Percentiles rank a stretch among this genome's conserved stretches.
Evolutionary conservation across 1,140 invertebrate species (phyloP).

Genomic region (Scaptomyza hsui): DNA sequence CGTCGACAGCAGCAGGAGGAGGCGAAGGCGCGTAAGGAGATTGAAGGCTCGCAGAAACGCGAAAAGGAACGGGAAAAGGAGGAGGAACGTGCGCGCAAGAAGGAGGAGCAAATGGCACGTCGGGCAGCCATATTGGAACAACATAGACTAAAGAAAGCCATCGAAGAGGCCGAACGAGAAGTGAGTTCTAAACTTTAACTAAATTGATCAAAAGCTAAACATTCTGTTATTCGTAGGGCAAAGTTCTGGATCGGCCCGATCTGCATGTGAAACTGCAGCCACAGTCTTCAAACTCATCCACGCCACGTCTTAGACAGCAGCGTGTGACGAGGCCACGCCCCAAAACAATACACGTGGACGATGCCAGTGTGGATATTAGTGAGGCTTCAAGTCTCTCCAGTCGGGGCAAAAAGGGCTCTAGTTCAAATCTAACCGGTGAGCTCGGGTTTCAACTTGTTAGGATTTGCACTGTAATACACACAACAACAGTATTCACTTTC

Average conservation of each 20-base stretch:
- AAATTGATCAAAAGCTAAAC: neutral
- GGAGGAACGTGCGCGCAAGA: constrained; percentile 93
- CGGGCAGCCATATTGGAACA: constrained; percentile 95
- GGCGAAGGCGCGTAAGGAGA: constrained; percentile 92
- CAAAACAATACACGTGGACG: constrained; percentile 94
- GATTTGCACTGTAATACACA: neutral
- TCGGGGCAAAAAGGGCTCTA: constrained; percentile 91
- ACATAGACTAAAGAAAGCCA: constrained; percentile 97
- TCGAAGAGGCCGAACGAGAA: constrained; percentile 95
- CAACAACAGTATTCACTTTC: constrained; percentile 3
- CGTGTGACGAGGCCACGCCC: constrained; percentile 88
- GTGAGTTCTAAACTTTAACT: constrained; percentile 83
- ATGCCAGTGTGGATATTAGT: constrained; percentile 89
- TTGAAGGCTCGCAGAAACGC: constrained; percentile 90
- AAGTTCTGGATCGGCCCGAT: constrained; percentile 89
- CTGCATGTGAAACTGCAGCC: constrained; percentile 85
- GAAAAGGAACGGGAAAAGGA: constrained; percentile 93
- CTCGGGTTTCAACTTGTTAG: neutral
- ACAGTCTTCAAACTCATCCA: constrained; percentile 75
- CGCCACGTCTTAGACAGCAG: constrained; percentile 87
- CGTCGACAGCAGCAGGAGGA: constrained; percentile 95
- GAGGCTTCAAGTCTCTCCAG: constrained; percentile 90
- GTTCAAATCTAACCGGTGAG: constrained; percentile 91
- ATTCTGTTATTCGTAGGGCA: constrained; percentile 86
- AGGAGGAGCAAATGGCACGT: constrained; percentile 94